A percentile compares a stretch with the other conserved stretches of the same genome.
Conservation (phyloP, 1,140 invertebrate genomes). For the Eufriesea mexicana region DNA sequence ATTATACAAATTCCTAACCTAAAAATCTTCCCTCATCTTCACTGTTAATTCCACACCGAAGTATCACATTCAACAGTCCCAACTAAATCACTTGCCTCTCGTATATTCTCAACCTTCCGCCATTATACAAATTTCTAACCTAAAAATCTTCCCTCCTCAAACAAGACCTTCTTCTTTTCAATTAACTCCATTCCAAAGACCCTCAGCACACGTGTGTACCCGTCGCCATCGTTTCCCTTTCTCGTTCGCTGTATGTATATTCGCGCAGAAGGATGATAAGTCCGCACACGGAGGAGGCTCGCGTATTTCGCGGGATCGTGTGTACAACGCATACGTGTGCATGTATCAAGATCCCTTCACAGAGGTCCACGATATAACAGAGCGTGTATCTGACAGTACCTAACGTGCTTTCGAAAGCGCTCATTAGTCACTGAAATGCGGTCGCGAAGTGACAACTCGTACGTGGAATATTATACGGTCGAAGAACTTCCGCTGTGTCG, state of each 20-base stretch:
- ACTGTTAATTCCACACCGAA: too few species aligned
- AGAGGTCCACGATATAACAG: conserved; percentile 52
- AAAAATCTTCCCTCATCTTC: too few species aligned
- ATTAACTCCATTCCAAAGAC: neutral
- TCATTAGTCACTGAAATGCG: conserved; percentile 80
- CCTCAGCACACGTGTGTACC: too few species aligned
- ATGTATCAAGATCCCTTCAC: conserved; percentile 53
- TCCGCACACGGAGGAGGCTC: conserved; percentile 4
- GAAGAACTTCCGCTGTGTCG: conserved; percentile 76
- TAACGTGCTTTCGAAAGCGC: conserved; percentile 76
- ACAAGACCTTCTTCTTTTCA: neutral
- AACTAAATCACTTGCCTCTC: too few species aligned
- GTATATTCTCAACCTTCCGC: too few species aligned
- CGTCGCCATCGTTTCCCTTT: neutral
- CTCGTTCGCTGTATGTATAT: neutral
- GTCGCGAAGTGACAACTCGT: conserved; percentile 78
- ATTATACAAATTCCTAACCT: neutral
- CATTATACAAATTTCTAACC: too few species aligned
- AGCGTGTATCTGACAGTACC: conserved; percentile 69
- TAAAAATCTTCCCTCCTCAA: neutral
- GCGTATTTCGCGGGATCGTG: neutral
- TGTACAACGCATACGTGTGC: conserved; percentile 30
- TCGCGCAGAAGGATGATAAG: conserved; percentile 20
- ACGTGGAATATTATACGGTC: conserved; percentile 74
- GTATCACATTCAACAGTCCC: too few species aligned